Percentiles rank a stretch among this genome's conserved stretches.
Evolutionary conservation across 2,113 vertebrate genomes (phyloP).

Genomic region (Cavia aperea): DNA sequence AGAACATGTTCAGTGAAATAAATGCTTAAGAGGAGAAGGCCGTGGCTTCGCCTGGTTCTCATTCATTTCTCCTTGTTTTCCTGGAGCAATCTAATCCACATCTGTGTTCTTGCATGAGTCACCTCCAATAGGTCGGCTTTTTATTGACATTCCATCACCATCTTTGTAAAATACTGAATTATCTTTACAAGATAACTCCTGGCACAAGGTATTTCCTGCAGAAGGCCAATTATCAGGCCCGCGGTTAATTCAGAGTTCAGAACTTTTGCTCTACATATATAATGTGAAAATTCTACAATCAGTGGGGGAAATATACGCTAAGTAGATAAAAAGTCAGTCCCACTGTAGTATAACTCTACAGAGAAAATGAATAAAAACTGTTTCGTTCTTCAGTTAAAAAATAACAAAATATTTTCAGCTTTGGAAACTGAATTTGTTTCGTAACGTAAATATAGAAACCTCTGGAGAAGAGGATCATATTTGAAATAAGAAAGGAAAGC

Average conservation of each 20-base stretch:
- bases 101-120: background rate
- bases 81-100: background rate
- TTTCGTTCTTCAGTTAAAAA: constrained; percentile 69
- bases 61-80: background rate
- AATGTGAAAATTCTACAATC: constrained; percentile 76
- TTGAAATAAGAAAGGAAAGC: constrained; percentile 62
- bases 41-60: background rate
- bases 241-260: constrained; percentile 64
- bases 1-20: background rate
- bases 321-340: constrained; percentile 78
- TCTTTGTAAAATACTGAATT: background rate
- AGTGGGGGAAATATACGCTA: constrained; percentile 74
- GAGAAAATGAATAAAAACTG: constrained; percentile 77
- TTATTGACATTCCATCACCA: background rate
- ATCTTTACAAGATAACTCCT: background rate
- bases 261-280: constrained; percentile 75
- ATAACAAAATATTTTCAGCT: constrained; percentile 78
- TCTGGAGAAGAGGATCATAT: constrained; percentile 71
- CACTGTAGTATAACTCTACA: constrained; percentile 75
- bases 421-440: constrained; percentile 74
- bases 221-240: constrained; percentile 56
- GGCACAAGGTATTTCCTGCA: background rate
- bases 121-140: background rate
- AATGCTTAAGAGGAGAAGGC: background rate
- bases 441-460: constrained; percentile 75